These are phyloP conservation scores for Platycnemis pennipes DNA, from an alignment of 2,888 invertebrate species.

Conservation along the genomic window DNA sequence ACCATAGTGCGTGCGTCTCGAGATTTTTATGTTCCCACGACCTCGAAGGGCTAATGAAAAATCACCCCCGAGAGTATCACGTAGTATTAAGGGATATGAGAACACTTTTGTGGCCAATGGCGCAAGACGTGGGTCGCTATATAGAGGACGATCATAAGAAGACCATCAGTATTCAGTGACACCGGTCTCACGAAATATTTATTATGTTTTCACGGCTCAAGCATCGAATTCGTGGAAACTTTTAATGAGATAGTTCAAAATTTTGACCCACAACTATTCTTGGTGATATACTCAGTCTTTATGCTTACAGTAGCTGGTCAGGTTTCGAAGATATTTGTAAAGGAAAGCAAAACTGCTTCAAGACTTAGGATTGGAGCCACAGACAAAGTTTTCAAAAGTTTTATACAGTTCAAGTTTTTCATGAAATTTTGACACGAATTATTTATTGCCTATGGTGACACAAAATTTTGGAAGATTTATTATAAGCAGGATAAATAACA, in stretches of 20 bases:
- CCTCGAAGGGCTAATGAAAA: slow-evolving; percentile 45
- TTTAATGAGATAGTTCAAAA: not conserved
- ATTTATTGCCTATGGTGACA: no score
- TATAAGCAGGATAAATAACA: no score
- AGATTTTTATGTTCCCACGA: slow-evolving; percentile 53
- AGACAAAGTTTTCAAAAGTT: no score
- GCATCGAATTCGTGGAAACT: not conserved
- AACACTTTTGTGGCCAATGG: not conserved
- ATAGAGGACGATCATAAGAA: not conserved
- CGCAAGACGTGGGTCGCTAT: not conserved
- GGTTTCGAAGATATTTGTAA: no score
- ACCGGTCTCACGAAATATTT: not conserved
- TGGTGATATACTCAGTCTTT: no score
- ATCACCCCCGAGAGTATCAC: slow-evolving; percentile 1
- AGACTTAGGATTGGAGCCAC: no score
- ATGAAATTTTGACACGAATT: no score
- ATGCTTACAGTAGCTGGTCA: no score
- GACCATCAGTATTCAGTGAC: not conserved
- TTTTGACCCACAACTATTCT: not conserved
- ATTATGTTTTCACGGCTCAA: not conserved
- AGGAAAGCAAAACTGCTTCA: no score
- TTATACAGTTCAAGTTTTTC: no score
- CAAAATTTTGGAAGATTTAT: no score
- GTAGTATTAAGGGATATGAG: slow-evolving; percentile 33
- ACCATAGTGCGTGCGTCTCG: slow-evolving; percentile 22